phyloP scores from a whole-genome alignment of 2,888 invertebrate species.

The Carabus problematicus region DNA sequence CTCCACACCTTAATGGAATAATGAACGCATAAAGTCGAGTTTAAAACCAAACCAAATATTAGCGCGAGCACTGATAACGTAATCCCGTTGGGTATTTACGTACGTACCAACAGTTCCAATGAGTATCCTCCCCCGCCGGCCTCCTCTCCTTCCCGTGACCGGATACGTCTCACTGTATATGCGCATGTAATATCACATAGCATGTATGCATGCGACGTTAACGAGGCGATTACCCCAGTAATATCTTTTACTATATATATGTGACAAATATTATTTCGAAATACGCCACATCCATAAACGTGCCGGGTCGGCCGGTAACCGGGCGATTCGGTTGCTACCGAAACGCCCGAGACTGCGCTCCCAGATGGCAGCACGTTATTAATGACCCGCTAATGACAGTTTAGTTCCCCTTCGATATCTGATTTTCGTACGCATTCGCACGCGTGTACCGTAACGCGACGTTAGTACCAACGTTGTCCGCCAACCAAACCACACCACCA shows the following conservation, averaged over 20 bases:
- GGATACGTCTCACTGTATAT: too few species aligned
- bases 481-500: conserved; percentile 2
- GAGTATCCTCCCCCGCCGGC: too few species aligned
- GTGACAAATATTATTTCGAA: conserved; percentile 23
- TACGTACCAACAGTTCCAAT: too few species aligned
- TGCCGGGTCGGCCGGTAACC: background rate
- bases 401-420: conserved; percentile 42
- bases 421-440: conserved; percentile 40
- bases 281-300: background rate
- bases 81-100: conserved; percentile 18
- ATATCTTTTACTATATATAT: conserved; percentile 35
- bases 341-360: conserved; percentile 12
- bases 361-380: conserved; percentile 43
- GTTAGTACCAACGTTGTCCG: background rate
- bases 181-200: background rate
- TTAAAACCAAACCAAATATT: conserved; percentile 35
- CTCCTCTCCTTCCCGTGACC: too few species aligned
- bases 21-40: conserved; percentile 32
- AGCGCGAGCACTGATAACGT: conserved; percentile 27
- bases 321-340: background rate
- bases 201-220: conserved; percentile 19
- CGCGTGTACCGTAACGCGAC: conserved; percentile 5
- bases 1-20: conserved; percentile 29
- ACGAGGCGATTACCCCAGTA: conserved; percentile 26
- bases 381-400: conserved; percentile 43